Conservation (phyloP, 2,113 vertebrate genomes). For the Probosciger aterrimus region DNA sequence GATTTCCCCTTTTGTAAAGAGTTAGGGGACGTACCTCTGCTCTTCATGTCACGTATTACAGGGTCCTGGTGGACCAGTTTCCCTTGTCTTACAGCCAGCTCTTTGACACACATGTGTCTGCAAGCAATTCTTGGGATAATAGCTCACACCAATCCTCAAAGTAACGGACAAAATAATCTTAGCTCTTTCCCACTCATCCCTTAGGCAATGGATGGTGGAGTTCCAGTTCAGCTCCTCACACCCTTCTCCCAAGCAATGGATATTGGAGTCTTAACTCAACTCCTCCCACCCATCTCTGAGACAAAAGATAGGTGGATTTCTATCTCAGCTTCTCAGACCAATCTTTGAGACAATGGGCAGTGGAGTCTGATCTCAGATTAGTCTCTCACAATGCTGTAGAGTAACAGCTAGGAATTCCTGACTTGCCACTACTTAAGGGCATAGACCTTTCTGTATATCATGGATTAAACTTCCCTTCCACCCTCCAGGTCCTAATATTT, state of each 20-base stretch:
- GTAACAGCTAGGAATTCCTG: neutral
- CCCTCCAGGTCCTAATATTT: neutral
- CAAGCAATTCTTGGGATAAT: neutral
- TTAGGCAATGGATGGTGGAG: too few species aligned
- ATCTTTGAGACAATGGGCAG: neutral
- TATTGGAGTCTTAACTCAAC: too few species aligned
- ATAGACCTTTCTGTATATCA: neutral
- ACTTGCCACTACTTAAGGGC: neutral
- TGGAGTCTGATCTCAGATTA: neutral
- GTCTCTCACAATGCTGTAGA: neutral
- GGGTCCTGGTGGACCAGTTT: neutral
- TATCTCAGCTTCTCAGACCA: neutral
- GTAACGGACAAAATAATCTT: too few species aligned
- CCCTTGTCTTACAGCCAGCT: neutral
- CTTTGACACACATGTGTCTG: neutral
- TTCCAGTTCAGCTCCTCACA: too few species aligned
- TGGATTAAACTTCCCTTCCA: neutral
- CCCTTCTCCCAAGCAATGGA: too few species aligned
- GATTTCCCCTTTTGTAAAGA: too few species aligned
- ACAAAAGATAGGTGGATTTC: neutral
- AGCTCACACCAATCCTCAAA: neutral
- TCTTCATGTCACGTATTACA: too few species aligned
- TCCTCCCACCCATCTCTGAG: too few species aligned
- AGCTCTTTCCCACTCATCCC: neutral
- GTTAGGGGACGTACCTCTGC: too few species aligned